phyloP scores from a whole-genome alignment of 2,797 vertebrate genomes.

The Acomys russatus region DNA sequence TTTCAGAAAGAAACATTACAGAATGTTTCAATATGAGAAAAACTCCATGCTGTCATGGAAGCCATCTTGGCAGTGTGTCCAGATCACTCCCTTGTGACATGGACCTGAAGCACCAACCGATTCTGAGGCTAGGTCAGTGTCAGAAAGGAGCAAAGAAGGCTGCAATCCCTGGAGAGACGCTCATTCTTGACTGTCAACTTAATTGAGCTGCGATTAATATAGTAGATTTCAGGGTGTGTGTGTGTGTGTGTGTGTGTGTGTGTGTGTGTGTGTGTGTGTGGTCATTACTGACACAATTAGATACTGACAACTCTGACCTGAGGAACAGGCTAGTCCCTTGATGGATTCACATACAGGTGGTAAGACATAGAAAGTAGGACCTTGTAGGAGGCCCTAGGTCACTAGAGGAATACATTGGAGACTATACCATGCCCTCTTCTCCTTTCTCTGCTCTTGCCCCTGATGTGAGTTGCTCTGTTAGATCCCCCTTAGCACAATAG shows the following conservation, averaged over 20 bases:
- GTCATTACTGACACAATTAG: not conserved
- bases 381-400: not conserved
- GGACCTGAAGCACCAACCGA: not conserved
- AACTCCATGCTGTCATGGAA: slow-evolving; percentile 2
- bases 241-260: not conserved
- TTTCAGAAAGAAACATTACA: not conserved
- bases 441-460: not conserved
- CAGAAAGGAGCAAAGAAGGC: not conserved
- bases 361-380: not conserved
- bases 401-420: not conserved
- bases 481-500: not conserved
- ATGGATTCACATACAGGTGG: not conserved
- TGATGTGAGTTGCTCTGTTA: no score
- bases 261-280: not conserved
- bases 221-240: not conserved
- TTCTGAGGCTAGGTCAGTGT: not conserved
- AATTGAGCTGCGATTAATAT: not conserved
- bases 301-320: not conserved
- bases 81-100: not conserved
- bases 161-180: not conserved
- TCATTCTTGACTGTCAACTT: not conserved
- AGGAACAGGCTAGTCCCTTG: not conserved
- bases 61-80: not conserved
- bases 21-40: slow-evolving; percentile 48
- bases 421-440: not conserved